A percentile compares a stretch with the other conserved stretches of the same genome.
These are phyloP conservation scores for Alca torda DNA, from an alignment of 2,797 vertebrate species.

Conservation along the genomic window DNA sequence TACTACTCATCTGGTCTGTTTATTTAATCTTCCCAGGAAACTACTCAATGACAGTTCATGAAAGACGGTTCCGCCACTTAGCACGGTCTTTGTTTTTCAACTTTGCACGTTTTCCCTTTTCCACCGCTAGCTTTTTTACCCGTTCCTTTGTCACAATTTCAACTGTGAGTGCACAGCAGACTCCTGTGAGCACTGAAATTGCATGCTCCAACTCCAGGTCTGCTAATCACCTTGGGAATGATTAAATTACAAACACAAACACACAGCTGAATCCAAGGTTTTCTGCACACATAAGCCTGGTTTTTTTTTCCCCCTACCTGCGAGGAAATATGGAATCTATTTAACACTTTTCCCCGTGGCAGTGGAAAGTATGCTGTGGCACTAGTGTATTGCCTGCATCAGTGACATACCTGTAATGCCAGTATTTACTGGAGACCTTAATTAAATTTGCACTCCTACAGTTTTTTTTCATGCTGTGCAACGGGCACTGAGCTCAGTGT, in stretches of 20 bases:
- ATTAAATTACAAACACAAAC: not conserved
- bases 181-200: not conserved
- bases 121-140: not conserved
- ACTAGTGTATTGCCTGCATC: not conserved
- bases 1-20: not conserved
- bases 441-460: not conserved
- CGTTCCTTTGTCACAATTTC: not conserved
- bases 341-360: not conserved
- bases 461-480: rapidly evolving
- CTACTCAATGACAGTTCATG: not conserved
- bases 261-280: not conserved
- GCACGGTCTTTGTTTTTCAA: not conserved
- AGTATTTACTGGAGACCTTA: not conserved
- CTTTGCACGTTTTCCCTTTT: not conserved
- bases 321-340: not conserved
- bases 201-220: not conserved
- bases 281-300: not conserved
- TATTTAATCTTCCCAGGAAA: not conserved
- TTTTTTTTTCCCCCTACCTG: not conserved
- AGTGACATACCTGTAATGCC: not conserved
- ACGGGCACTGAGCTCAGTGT: not conserved
- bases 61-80: not conserved
- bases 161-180: not conserved
- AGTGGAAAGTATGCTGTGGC: not conserved
- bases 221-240: not conserved